Evolutionary conservation across 2,888 invertebrate genomes (phyloP).

Genomic region (Spisula solida): DNA sequence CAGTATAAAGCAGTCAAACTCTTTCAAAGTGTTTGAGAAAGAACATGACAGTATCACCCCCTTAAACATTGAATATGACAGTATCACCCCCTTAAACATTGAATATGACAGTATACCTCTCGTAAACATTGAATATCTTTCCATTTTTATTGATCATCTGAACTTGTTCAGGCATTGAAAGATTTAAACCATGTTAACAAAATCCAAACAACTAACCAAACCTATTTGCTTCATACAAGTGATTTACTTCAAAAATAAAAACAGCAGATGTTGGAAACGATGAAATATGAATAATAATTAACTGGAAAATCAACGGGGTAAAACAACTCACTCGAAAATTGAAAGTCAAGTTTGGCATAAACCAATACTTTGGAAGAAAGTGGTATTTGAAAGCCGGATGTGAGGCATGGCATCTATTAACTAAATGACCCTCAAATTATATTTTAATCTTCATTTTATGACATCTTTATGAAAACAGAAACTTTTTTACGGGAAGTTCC

Average conservation of each 20-base stretch:
- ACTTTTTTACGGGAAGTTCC: not conserved
- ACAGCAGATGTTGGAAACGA: constrained; percentile 4
- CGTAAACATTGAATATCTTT: not conserved
- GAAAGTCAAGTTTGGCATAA: not conserved
- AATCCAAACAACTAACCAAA: not conserved
- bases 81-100: not conserved
- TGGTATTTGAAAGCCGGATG: constrained; percentile 24
- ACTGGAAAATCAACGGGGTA: not conserved
- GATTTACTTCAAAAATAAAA: constrained; percentile 7
- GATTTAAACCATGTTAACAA: not conserved
- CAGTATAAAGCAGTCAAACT: not conserved
- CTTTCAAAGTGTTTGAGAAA: not conserved
- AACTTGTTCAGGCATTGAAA: not conserved
- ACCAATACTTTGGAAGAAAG: not conserved
- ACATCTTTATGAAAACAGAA: constrained; percentile 37
- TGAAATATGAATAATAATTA: not conserved
- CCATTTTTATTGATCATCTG: not conserved
- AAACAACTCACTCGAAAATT: not conserved
- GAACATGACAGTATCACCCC: not conserved
- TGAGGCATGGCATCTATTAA: constrained; percentile 18
- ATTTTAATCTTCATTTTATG: constrained; percentile 30
- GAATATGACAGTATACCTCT: not conserved
- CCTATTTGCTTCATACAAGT: not conserved
- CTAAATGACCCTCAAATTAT: constrained; percentile 24
- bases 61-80: not conserved